Evolutionary conservation across 2,113 vertebrate genomes (phyloP), one percentile per base, ranked within the genome.

Genomic region (Corythaixoides concolor): DNA sequence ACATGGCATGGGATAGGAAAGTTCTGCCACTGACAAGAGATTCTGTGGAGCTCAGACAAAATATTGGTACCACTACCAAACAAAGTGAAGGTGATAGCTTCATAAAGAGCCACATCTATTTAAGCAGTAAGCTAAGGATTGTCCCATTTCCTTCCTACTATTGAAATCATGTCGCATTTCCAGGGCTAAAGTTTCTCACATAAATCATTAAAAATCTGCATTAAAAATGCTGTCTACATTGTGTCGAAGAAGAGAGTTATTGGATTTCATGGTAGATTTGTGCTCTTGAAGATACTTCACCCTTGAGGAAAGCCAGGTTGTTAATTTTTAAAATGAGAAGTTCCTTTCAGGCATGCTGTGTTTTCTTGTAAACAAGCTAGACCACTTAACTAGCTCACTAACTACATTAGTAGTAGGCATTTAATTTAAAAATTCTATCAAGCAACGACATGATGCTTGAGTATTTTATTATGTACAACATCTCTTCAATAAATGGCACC

Each of bases 291-390:
- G 39, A 69, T 75, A 87, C 49, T 76, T 91, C 24, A 92, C 88
- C 72, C 94, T 77, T 73, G 81, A 77, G 91, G 23, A 95, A 96
- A 97, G 39, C 13, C 68, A 91, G 30, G 15, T 50, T 94, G 74
- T 95, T 89, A 92, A 88, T 92, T 88, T 96, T 97, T 92, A 77
- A 92, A 95, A 76, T 39, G 49, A 95, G 41, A 75, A 76, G 9
- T 41, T 94, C 78, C 68, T 97, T 81, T 77, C 53, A 79, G 77
- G 47, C 49, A n/a, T 60, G 22, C 27, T 67, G 15, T 82, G 30
- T 76, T 96, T 94, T 55, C 43, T 53, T 88, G 95, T 93, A 95
- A 95, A 93, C 70, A 92, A 84, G 49, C 30, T 79, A 58, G 49
- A 58, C 23, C 52, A 76, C 62, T 93, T 94, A 81, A 91, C 76